Evolutionary conservation across 2,888 invertebrate genomes (phyloP).

Genomic region (Scaptomyza flava): DNA sequence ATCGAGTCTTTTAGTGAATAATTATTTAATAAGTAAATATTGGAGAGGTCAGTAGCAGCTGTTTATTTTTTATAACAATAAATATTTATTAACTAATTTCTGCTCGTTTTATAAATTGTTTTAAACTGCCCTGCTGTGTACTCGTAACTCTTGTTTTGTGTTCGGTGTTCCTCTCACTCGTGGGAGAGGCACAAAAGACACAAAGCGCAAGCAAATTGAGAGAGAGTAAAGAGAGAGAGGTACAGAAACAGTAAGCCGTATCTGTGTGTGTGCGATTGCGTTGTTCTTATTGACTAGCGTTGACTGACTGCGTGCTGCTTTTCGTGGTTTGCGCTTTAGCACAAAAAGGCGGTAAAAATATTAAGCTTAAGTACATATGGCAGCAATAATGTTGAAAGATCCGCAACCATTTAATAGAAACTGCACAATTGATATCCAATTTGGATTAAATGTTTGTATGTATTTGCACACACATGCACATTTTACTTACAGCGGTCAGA

Average conservation of each 20-base stretch:
- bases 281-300: constrained; percentile 70
- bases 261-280: constrained; percentile 60
- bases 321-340: constrained; percentile 51
- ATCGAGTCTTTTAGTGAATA: background rate
- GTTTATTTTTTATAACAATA: background rate
- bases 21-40: background rate
- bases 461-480: constrained; percentile 29
- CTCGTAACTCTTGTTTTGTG: constrained; percentile 55
- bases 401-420: constrained; percentile 11
- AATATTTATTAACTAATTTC: background rate
- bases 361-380: constrained; percentile 38
- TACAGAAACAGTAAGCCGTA: constrained; percentile 45
- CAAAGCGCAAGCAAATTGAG: constrained; percentile 26
- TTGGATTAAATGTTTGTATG: constrained; percentile 21
- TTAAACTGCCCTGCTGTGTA: constrained; percentile 26
- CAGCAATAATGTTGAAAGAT: constrained; percentile 23
- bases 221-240: constrained; percentile 33
- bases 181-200: constrained; percentile 42
- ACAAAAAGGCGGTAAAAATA: constrained; percentile 76
- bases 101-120: constrained; percentile 18
- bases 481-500: constrained; percentile 61
- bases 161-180: constrained; percentile 58
- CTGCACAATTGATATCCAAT: constrained; percentile 12
- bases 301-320: constrained; percentile 49
- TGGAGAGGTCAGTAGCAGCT: background rate